phyloP scores from a whole-genome alignment of 2,888 invertebrate genomes.

The Hyppa rectilinea region DNA sequence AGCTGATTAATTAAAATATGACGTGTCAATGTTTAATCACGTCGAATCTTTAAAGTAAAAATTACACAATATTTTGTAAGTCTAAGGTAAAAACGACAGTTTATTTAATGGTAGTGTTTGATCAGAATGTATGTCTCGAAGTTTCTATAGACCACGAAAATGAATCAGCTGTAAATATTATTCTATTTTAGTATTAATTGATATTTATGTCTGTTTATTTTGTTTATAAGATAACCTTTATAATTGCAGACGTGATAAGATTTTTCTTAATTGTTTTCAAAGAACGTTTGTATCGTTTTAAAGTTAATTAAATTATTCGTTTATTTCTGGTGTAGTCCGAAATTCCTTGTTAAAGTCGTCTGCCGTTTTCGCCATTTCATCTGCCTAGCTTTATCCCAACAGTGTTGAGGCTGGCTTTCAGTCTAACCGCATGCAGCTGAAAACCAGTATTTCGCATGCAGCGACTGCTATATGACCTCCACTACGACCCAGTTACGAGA shows the following conservation, averaged over 20 bases:
- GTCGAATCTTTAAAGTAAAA: slow-evolving; percentile 1
- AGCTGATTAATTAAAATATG: slow-evolving; percentile 31
- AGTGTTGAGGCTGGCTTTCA: neutral
- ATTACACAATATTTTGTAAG: slow-evolving; percentile 53
- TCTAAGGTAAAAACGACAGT: neutral
- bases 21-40: slow-evolving; percentile 6
- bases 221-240: slow-evolving; percentile 30
- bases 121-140: slow-evolving; percentile 16
- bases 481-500: neutral
- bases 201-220: neutral
- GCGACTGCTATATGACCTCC: neutral
- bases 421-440: neutral
- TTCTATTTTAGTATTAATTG: neutral
- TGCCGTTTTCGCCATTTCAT: neutral
- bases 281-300: slow-evolving; percentile 1
- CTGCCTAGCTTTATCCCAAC: too few relatives aligned
- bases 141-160: slow-evolving; percentile 1
- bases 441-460: neutral
- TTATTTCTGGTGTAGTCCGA: neutral
- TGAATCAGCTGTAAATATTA: slow-evolving; percentile 9
- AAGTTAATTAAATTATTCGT: slow-evolving; percentile 1
- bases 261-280: slow-evolving; percentile 7
- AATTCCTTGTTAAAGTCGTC: neutral
- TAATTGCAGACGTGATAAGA: slow-evolving; percentile 12
- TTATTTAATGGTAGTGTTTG: neutral